A percentile compares a stretch with the other conserved stretches of the same genome.
These are phyloP conservation scores for Leptinotarsa lineolata DNA, from an alignment of 1,140 invertebrate genomes.

Conservation along the genomic window DNA sequence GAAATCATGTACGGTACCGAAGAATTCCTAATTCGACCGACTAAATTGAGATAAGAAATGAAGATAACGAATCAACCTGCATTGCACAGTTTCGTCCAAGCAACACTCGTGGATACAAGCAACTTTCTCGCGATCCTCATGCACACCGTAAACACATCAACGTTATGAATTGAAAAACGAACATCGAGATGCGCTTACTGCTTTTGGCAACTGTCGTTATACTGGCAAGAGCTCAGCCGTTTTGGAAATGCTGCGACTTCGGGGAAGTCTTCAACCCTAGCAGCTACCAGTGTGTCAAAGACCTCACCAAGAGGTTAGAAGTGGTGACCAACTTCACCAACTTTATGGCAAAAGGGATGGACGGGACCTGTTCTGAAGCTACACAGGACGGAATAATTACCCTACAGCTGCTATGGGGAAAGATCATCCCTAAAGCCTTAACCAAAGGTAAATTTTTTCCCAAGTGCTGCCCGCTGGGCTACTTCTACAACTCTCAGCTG, in stretches of 20 bases:
- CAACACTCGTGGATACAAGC: no score
- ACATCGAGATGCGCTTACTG: no score
- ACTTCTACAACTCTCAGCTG: slow-evolving; percentile 31
- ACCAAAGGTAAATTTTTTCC: slow-evolving; percentile 14
- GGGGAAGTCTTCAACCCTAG: neutral
- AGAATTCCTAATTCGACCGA: no score
- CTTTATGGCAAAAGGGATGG: neutral
- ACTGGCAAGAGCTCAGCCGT: no score
- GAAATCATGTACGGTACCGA: no score
- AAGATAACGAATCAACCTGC: no score
- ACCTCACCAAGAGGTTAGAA: neutral
- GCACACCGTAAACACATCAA: no score
- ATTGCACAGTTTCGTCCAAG: no score
- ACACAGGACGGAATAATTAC: neutral
- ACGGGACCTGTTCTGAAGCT: slow-evolving; percentile 19
- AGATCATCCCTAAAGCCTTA: neutral
- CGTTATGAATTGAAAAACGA: no score
- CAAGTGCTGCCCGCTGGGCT: slow-evolving; percentile 41
- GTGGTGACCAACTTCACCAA: slow-evolving; percentile 16
- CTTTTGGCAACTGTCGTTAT: no score
- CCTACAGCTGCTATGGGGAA: neutral
- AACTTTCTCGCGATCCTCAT: no score
- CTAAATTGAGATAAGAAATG: no score
- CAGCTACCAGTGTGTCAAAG: neutral
- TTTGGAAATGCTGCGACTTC: slow-evolving; percentile 3